Base-by-base conservation (phyloP, 2,113 vertebrate genomes). In the Regulus satrapa region DNA sequence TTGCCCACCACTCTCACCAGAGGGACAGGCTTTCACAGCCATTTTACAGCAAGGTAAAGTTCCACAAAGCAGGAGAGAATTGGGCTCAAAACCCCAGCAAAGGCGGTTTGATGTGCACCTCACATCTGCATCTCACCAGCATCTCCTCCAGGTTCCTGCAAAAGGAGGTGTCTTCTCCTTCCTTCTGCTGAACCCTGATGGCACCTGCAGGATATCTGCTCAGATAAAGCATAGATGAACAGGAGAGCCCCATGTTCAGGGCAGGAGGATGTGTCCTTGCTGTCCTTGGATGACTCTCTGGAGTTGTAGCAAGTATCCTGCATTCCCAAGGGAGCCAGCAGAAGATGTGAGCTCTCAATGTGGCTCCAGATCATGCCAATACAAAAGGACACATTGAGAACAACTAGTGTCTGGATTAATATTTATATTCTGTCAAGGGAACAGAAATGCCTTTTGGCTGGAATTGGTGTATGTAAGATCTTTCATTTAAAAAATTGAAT, bases 391-490 rank as follows among this genome's bases (percentile, higher is more conserved):
- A 72, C 31, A 29, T 43, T 56, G 76, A 94, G 87, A 96, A 94
- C 89, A 91, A 90, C 10, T 71, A 88, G 38, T 54, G 55, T 89
- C 94, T 94, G 61, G 49, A 51, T 68, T 92, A 73, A 51, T 96
- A 95, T 95, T 96, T 95, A 69, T 92, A 88, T 89, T 89, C 87
- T 58, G 13, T 55, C 77, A 75, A 64, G 38, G 49, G 59, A 94
- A 94, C 29, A 84, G 46, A 94, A 94, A 88, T 91, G 51, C 21
- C 24, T 89, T 89, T 96, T 96, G 93, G 87, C 94, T 92, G 74
- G 78, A 82, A 88, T 40, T 1, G 0, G 34, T 62, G 10, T 51
- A 45, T 46, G 68, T 82, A 93, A 92, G 82, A 82, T 69, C 28
- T 88, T 82, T 88, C 38, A 85, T 94, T 95, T 88, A 1, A 75